Base-by-base conservation (phyloP, 2,797 vertebrate genomes). In the Cyprinodon diabolis region DNA sequence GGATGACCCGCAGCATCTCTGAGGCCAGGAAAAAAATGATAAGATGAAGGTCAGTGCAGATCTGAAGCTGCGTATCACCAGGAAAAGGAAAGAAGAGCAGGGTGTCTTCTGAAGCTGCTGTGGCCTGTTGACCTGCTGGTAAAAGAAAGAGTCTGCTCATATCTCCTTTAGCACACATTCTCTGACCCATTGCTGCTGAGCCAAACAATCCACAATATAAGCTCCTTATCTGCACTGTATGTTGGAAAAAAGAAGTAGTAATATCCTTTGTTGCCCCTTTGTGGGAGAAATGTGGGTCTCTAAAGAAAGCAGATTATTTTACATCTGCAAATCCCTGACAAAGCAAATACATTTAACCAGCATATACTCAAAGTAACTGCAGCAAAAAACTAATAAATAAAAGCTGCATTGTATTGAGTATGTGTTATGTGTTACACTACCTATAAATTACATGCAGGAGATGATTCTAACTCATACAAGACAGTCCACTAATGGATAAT, bases 131-230 rank as follows among this genome's bases (percentile, higher is more conserved):
- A 91, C 89, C 91, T 77, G 66, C 84, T 76, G 68, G 51, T 21
- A 23, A 73, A 56, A 79, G 49, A 69, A 91, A 81, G 84, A 77
- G 40, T 68, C 71, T 68, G 77, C 75, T 77, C 63, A 57, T 49
- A n/a, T 63, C 77, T 84, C 23, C 30, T 45, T 69, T 77, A 55
- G 80, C 62, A 84, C 84, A 90, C 76, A 77, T 82, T 81, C 76
- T 86, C 88, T 91, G 90, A 90, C 91, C 86, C 85, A 83, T 84
- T 85, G 87, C 78, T 79, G 81, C 84, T 81, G 78, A 37, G 56
- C 86, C 80, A 85, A 84, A 91, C 93, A 94, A 95, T 95, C 92
- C 92, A 91, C 84, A 69, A 68, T 89, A 83, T 94, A 95, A 94
- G 87, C 90, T 91, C 70, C 90, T 94, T 94, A 93, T 93, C 84